Evolutionary conservation across 64 coral and sea anemone species (phyloP), one percentile per base, ranked within the genome.

Genomic region (Platygyra sinensis): DNA sequence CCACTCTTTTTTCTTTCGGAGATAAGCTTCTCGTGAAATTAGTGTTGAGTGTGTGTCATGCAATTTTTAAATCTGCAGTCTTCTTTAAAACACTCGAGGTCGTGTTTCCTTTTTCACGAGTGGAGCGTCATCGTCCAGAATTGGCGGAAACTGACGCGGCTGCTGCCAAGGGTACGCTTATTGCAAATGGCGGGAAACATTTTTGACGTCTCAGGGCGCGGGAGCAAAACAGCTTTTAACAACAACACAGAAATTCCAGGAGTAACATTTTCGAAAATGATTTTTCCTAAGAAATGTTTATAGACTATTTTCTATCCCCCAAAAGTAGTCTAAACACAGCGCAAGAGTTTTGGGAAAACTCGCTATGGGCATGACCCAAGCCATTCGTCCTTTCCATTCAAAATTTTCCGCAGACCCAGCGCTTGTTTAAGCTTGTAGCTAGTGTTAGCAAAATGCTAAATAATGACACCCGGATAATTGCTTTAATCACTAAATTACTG

Each of bases 121-220:
- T 13, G 8, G 10, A 57, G 15, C 2, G 54, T 15, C n/a, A n/a
- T 57, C 54, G 19, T 22, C 60, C 60, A 2, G 60, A 62, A 67
- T 80, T 60, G 77, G 77, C 77, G 77, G 77, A 80, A 60, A 9
- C 30, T 54, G 24, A 80, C 16, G 77, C 77, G 77, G 77, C 77
- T 80, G 54, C 77, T 25, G 60, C 51, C 8, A 22, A 20, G 20
- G 19, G 28, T 2, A 30, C 52, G n/a, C n/a, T 46, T 0, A 46
- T 46, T 46, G 3, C 46, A 79, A 55, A 80, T 80, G 77, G 77
- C 77, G 77, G 77, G 77, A 80, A 60, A 80, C 4, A 17, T 20
- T 22, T 18, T 67, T 67, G 60, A 16, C 20, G 3, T 15, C 14
- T 62, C 60, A 25, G 63, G 65, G 1, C 22, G n/a, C n/a, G 24